Evolutionary conservation across 2,888 invertebrate genomes (phyloP), one percentile per base, ranked within the genome.

Genomic region (Euproctis similis): DNA sequence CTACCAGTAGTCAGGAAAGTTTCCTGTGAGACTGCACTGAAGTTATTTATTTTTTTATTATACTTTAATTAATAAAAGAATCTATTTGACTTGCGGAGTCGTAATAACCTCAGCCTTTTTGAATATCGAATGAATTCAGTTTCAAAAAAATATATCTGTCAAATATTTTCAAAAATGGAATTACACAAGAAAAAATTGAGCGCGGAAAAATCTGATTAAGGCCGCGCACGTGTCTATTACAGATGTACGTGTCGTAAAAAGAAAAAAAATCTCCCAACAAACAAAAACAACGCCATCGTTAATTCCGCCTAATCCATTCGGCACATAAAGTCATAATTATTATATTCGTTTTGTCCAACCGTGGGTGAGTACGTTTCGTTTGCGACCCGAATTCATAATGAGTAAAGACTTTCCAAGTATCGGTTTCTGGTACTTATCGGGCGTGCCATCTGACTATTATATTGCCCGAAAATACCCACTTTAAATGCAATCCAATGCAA

Each of bases 381-480:
- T 64, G 80, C 77, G 80, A 56, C 66, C 73, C 63, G 82, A 78
- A 81, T 84, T 68, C 70, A 65, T 75, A 82, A 82, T 84, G 68
- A 75, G 72, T 56, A 43, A 60, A n/a, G 58, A 63, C 69, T 74
- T 82, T 84, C 81, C 73, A 65, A 73, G 82, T 82, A 84, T 74
- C 71, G 62, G 57, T 62, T 63, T 14, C 14, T 63, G 59, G 70
- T 59, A 66, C 62, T 69, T 80, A 82, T 82, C 82, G 66, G 65
- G 73, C 81, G 81, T 82, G 77, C 82, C 76, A 82, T 82, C 82
- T 74, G 71, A 81, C 82, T 80, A 74, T 80, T 78, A 78, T 80
- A 78, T 81, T 82, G 81, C 81, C 80, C 72, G 82, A 84, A 84
- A 78, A 76, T n/a, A n/a, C n/a, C 75, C 68, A 72, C 73, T 77